Base-by-base conservation (phyloP, 2,113 vertebrate species). In the Gila orcuttii region DNA sequence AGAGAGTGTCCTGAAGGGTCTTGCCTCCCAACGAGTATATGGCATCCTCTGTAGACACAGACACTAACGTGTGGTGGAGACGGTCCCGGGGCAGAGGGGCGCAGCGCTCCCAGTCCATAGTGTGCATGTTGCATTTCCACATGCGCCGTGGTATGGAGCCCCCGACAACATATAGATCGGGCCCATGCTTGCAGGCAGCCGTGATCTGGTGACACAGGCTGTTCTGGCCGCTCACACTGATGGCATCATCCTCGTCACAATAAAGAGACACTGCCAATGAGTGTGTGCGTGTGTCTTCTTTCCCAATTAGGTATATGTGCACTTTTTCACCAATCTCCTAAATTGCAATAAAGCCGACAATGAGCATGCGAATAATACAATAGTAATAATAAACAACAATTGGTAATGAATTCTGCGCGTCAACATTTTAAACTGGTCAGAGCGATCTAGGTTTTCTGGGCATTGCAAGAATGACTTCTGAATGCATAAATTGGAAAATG, bases 71-170 rank as follows among this genome's bases (percentile, higher is more conserved):
- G 89, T 99, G 98, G 83, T 99, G 97, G 55, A 99, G 97, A 45
- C 97, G 96, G 92, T 99, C 98, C 9, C 98, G 95, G 19, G 97
- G 98, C 87, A 99, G 93, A 2, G 98, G 97, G 1, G 98, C 98
- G 10, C 98, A 99, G 90, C 97, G 96, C 86, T 99, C 98, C 98
- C 98, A 99, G 96, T 99, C 98, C 95, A 99, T 97, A 0, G 98
- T 98, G 0, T 97, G 97, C 55, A 99, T 99, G 94, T 99, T 99
- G 92, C 98, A 99, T 87, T 99, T 99, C 98, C 98, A 99, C 98
- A 99, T 99, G 88, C 98, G 96, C 0, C 98, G 96, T 0, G 98
- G 98, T 62, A 99, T 99, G 79, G 98, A 99, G 25, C 98, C 98
- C 0, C 98, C 98, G 0, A 99, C 98, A 1, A 99, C 98, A 0